Base-by-base conservation (phyloP, 2,888 invertebrate genomes). In the Leptinotarsa haldemani region DNA sequence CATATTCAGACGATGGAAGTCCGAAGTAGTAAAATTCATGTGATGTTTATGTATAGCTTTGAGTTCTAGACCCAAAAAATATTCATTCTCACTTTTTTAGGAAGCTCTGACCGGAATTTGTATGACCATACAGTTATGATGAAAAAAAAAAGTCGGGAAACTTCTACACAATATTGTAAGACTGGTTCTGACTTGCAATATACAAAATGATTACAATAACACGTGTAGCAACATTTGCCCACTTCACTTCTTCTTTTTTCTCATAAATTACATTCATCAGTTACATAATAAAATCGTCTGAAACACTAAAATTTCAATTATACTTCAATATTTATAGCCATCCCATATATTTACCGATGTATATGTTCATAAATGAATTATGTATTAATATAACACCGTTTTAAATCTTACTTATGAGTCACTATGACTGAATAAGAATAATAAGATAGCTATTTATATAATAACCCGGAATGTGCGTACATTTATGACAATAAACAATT, bases 401-500 rank as follows among this genome's bases (percentile, higher is more conserved):
- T 58, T 22, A 25, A 58, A 22, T n/a, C 40, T 40, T 7, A 30
- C 61, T 61, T 40, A 61, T 61, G 61, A 61, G 30, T 61, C 61
- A 61, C 30, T 61, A 12, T 30, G 25, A 58, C 20, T 15, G 22
- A 16, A 20, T 58, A 58, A 22, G 61, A 61, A 61, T 30, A 61
- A 61, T 25, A 61, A 61, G 40, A 16, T 61, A 2, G 40, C 56
- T 61, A 40, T 61, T n/a, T 4, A 30, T 16, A 30, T 40, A 61
- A 61, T 61, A 40, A 1, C n/a, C 2, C 30, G 30, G 61, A 61
- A 61, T 61, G 61, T 61, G 61, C 61, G 61, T 61, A 61, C 30
- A 30, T 61, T 61, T 15, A 30, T 61, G 13, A 61, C 61, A 30
- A 61, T 61, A 61, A 61, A 61, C 61, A 61, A 61, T 61, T 61